A percentile compares a stretch with the other conserved stretches of the same genome.
Conservation (phyloP, 1,140 invertebrate genomes). For the Tetramorium alpestre region DNA sequence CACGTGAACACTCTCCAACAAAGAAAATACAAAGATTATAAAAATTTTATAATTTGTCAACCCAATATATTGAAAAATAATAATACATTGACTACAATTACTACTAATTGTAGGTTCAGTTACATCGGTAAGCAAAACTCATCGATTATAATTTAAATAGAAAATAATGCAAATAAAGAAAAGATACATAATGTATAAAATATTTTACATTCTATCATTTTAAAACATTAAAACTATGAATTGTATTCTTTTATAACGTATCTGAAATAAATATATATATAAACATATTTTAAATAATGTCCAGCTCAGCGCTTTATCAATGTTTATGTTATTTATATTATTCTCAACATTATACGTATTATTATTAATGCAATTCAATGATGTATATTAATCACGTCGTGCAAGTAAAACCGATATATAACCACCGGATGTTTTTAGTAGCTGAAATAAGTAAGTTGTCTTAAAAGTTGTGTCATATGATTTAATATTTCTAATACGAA, state of each 20-base stretch:
- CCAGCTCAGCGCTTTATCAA: background rate
- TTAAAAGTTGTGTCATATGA: background rate
- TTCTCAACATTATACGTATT: background rate
- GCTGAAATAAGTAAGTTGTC: conserved; percentile 26
- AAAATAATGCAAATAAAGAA: background rate
- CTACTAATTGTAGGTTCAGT: background rate
- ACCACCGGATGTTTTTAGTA: conserved; percentile 45
- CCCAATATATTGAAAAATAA: conserved; percentile 5
- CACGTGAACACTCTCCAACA: background rate
- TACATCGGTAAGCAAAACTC: background rate
- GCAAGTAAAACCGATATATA: conserved; percentile 49
- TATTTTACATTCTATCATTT: background rate
- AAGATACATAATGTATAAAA: background rate
- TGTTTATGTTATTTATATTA: background rate
- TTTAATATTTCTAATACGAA: background rate
- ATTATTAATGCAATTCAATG: conserved; percentile 6
- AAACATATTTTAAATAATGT: background rate
- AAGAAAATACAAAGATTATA: background rate
- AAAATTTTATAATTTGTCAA: background rate
- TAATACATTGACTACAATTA: background rate
- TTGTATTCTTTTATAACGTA: background rate
- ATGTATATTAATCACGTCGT: conserved; percentile 13
- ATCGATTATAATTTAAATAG: background rate
- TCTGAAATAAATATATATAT: background rate
- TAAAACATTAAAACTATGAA: background rate